These are phyloP conservation scores for Folsomia manolachei DNA, from an alignment of 2,888 invertebrate genomes.

Conservation along the genomic window DNA sequence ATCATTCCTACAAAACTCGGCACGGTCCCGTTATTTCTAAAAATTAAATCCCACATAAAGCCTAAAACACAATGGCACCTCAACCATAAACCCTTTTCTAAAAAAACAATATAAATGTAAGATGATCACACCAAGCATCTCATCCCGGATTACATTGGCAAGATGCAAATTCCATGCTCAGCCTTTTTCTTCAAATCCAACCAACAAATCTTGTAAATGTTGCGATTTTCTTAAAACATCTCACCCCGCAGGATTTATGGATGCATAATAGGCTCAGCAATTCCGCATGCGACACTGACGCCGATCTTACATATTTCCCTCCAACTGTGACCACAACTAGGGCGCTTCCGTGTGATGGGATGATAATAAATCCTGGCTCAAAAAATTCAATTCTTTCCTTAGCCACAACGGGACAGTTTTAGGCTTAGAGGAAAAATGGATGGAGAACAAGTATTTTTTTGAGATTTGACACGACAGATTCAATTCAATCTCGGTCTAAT, in stretches of 20 bases:
- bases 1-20: no score
- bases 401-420: no score
- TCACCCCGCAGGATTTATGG: neutral
- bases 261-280: neutral
- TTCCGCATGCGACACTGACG: neutral
- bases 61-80: no score
- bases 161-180: neutral
- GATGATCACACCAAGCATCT: no score
- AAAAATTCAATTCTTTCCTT: no score
- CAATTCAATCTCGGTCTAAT: neutral
- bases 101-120: no score
- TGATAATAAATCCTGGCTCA: neutral
- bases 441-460: slow-evolving; percentile 6
- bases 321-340: neutral
- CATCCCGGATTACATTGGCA: neutral
- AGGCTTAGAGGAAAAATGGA: no score
- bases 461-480: slow-evolving; percentile 11
- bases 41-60: no score
- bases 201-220: slow-evolving; percentile 15
- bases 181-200: neutral
- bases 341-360: no score
- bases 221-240: slow-evolving; percentile 3
- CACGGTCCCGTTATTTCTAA: no score
- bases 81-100: no score
- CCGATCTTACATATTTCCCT: neutral